Evolutionary conservation across 2,797 vertebrate genomes (phyloP).

Genomic region (Tolypeutes matacus): DNA sequence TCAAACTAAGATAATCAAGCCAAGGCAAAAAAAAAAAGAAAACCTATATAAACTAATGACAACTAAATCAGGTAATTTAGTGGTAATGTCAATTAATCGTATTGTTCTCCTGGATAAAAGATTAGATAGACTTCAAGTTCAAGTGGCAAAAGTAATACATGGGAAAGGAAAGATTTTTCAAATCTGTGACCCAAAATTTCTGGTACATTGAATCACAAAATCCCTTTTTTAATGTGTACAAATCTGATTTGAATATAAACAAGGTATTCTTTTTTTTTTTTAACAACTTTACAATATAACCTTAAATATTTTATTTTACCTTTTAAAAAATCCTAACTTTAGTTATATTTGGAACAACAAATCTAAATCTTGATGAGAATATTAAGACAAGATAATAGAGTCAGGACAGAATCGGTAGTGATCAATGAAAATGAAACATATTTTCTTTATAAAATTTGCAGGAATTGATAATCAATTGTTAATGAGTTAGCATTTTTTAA

Average conservation of each 20-base stretch:
- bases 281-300: not conserved
- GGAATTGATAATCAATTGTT: conserved; percentile 43
- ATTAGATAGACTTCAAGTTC: not conserved
- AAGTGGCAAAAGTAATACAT: conserved; percentile 1
- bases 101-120: not conserved
- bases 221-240: not conserved
- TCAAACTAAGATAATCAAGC: conserved; percentile 1
- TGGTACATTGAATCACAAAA: conserved; percentile 42
- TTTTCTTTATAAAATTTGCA: conserved; percentile 55
- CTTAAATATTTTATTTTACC: not conserved
- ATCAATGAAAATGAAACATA: conserved; percentile 18
- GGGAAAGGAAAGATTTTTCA: conserved; percentile 10
- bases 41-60: not conserved
- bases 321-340: conserved; percentile 33
- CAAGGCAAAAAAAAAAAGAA: not conserved
- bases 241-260: conserved; percentile 31
- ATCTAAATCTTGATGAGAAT: conserved; percentile 8
- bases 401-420: not conserved
- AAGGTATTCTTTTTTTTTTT: conserved; percentile 20
- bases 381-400: not conserved
- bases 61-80: not conserved
- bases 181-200: not conserved
- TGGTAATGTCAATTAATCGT: not conserved
- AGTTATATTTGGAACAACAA: not conserved
- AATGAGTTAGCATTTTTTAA: conserved; percentile 2